Conservation (phyloP, 2,797 vertebrate species). For the Podargus strigoides region DNA sequence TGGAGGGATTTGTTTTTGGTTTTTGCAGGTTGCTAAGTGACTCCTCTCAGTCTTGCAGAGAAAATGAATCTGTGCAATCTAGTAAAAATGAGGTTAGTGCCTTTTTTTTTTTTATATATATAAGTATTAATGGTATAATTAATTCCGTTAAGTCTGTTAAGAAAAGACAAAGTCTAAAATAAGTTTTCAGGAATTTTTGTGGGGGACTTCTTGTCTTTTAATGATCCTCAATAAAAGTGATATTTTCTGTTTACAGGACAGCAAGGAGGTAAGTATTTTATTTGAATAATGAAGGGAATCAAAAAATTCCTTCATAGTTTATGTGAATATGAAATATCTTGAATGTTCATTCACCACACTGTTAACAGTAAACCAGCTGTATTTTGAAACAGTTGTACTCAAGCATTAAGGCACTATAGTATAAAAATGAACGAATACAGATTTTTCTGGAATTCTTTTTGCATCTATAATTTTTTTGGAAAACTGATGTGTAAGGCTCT, state of each 20-base stretch:
- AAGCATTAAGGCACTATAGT: background rate
- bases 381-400: background rate
- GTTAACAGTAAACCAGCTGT: background rate
- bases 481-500: background rate
- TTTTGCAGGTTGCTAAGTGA: slow-evolving; percentile 86
- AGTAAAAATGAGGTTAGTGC: slow-evolving; percentile 85
- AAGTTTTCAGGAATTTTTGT: background rate
- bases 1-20: slow-evolving; percentile 49
- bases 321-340: slow-evolving; percentile 8
- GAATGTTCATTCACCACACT: background rate
- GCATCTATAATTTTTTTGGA: background rate
- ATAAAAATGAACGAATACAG: background rate
- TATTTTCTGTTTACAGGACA: slow-evolving; percentile 71
- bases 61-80: slow-evolving; percentile 80
- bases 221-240: background rate
- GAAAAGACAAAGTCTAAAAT: background rate
- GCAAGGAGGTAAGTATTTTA: slow-evolving; percentile 69
- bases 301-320: background rate
- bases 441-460: background rate
- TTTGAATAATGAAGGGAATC: slow-evolving; percentile 41
- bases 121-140: background rate
- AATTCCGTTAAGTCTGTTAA: background rate
- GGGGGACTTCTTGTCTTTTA: background rate
- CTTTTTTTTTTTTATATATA: too few relatives aligned
- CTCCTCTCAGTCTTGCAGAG: slow-evolving; percentile 81